These are phyloP conservation scores for Fringilla coelebs DNA, from an alignment of 2,797 vertebrate species.

Conservation along the genomic window DNA sequence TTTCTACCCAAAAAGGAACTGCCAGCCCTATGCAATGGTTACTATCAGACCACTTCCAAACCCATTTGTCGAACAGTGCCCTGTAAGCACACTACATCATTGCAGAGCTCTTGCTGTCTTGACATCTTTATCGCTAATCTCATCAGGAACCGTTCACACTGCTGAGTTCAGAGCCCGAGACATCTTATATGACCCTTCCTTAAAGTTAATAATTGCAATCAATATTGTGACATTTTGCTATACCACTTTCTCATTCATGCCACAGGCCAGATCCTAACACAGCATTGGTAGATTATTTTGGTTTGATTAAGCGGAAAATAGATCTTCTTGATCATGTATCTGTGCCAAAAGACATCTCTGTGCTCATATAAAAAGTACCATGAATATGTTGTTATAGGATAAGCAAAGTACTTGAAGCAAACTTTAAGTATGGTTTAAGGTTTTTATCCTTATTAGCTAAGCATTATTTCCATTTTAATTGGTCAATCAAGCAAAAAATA, in stretches of 20 bases:
- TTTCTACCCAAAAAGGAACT: background rate
- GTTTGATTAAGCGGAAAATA: slow-evolving; percentile 37
- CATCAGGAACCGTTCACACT: slow-evolving; percentile 29
- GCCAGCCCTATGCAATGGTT: background rate
- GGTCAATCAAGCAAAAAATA: background rate
- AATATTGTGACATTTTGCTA: slow-evolving; percentile 51
- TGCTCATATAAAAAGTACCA: background rate
- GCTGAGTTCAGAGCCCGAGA: slow-evolving; percentile 36
- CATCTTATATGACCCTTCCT: slow-evolving; percentile 13
- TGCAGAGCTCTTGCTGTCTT: background rate
- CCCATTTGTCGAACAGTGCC: background rate
- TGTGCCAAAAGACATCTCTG: background rate
- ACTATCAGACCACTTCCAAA: background rate
- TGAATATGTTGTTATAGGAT: background rate
- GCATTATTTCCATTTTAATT: background rate
- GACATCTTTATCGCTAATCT: slow-evolving; percentile 5
- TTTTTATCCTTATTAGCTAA: background rate
- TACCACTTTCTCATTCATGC: background rate
- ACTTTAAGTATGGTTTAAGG: background rate
- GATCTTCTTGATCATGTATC: background rate
- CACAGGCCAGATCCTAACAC: slow-evolving; percentile 19
- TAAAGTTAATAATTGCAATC: slow-evolving; percentile 48
- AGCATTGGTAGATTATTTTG: slow-evolving; percentile 1
- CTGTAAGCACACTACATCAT: background rate
- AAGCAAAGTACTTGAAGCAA: background rate